phyloP scores from a whole-genome alignment of 2,888 invertebrate species.

The Piscicola geometra region DNA sequence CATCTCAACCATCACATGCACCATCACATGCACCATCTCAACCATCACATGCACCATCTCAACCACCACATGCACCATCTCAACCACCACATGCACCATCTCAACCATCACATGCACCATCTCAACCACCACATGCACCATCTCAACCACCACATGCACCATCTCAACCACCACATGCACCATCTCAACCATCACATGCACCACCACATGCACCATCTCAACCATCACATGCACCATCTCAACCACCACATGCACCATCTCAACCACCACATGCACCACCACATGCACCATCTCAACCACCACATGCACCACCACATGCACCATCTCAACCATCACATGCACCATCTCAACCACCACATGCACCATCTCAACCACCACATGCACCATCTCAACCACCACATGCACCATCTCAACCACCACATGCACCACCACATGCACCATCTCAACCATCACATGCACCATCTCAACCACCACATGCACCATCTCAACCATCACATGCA shows the following conservation, averaged over 20 bases:
- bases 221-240: neutral
- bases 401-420: too few species aligned
- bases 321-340: too few species aligned
- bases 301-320: too few species aligned
- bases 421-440: too few species aligned
- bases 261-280: neutral
- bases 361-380: too few species aligned
- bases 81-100: neutral
- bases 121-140: neutral
- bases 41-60: slow-evolving; percentile 2
- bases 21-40: neutral
- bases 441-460: too few species aligned
- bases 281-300: neutral
- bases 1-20: neutral
- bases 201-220: neutral
- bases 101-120: neutral
- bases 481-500: too few species aligned
- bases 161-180: neutral
- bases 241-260: slow-evolving; percentile 2
- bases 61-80: neutral
- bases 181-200: neutral
- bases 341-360: too few species aligned
- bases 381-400: too few species aligned
- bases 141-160: neutral
- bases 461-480: too few species aligned